Evolutionary conservation across 2,888 invertebrate species (phyloP), one percentile per base, ranked within the genome.

Genomic region (Zeuzera pyrina): DNA sequence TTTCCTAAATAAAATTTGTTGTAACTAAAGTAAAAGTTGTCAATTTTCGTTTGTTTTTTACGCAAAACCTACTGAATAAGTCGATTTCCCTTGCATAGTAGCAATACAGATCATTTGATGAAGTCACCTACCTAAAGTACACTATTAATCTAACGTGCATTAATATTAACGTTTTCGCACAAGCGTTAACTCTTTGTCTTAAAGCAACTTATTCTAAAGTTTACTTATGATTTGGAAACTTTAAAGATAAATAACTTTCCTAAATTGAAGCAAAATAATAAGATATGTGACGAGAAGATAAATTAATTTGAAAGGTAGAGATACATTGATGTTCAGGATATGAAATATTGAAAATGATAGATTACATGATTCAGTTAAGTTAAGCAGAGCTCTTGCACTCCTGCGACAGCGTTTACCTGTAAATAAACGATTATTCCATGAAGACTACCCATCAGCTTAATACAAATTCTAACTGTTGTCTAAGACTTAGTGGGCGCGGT

Each of bases 311-410:
- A 79, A 71, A 0, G 77, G 78, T 10, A 79, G 51, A 0, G 76
- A 67, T 26, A 72, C 60, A 37, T 76, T 70, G 26, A 79, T 58
- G 41, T 69, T 56, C 28, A 78, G 46, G 62, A 76, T 68, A 16
- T 71, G 68, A 16, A 79, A 52, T 3, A 78, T 62, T 0, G 66
- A 63, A 43, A 78, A 73, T 2, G 76, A 65, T 29, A 79, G 50
- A 35, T 71, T 59, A 2, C 69, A 54, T 0, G 68, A 63, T 39
- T 74, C 70, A 1, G 71, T 70, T 39, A 77, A 54, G 1, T 66
- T 58, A 6, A 78, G 47, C 2, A 79, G 48, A 1, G 74, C 65
- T 2, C 72, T 65, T 0, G 70, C 67, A 8, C 62, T 49, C n/a
- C 64, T 62, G 1, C 74, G 65, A 7, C 62, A 59, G 0, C 52